Percentiles rank a stretch among this genome's conserved stretches.
Evolutionary conservation across 2,113 vertebrate genomes (phyloP).

Genomic region (Scalopus aquaticus): DNA sequence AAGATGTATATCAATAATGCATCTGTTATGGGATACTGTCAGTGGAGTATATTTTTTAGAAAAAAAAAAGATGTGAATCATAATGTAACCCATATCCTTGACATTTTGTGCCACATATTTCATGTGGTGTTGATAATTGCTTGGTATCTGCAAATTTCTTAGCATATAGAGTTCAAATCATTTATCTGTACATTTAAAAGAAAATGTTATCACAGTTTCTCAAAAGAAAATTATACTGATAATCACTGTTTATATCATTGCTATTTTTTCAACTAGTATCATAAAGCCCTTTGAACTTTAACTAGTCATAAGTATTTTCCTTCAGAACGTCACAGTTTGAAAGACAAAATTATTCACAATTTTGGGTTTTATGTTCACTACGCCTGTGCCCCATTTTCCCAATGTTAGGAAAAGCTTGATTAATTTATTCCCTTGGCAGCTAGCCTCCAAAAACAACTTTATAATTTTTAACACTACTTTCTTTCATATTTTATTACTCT

Average conservation of each 20-base stretch:
- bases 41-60: not conserved
- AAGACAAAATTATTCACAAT: not conserved
- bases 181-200: not conserved
- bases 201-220: not conserved
- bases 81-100: not conserved
- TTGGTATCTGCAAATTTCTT: not conserved
- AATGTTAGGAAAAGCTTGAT: not conserved
- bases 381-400: not conserved
- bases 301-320: not conserved
- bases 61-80: not conserved
- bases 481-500: not conserved
- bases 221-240: not conserved
- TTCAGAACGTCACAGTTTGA: not conserved
- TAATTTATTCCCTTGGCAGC: not conserved
- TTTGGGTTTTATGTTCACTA: not conserved
- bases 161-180: not conserved
- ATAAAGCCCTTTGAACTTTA: not conserved
- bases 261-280: not conserved
- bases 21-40: not conserved
- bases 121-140: not conserved
- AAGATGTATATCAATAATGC: not conserved
- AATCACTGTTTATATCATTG: not conserved
- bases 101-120: not conserved
- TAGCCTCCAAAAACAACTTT: not conserved
- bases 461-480: not conserved